Conservation (phyloP, 2,888 invertebrate species). For the Hydriomena furcata region DNA sequence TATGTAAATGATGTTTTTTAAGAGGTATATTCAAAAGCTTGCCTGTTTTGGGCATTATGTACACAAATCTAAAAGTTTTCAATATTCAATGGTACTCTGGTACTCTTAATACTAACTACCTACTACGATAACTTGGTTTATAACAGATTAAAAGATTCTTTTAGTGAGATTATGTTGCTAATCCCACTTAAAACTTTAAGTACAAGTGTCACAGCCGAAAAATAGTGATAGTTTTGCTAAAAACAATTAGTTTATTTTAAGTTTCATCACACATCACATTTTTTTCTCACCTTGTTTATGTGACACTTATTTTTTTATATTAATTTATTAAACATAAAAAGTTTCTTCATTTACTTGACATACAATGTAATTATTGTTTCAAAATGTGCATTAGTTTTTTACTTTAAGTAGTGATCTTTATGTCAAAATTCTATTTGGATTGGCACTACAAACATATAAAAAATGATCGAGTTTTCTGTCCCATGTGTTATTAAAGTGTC, state of each 20-base stretch:
- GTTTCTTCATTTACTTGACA: neutral
- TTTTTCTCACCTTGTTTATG: neutral
- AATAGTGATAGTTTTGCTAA: slow-evolving; percentile 12
- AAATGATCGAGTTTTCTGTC: slow-evolving; percentile 9
- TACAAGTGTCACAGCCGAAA: slow-evolving; percentile 23
- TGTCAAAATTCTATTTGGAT: slow-evolving; percentile 6
- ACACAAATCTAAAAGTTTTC: too few relatives aligned
- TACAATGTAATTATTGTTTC: slow-evolving; percentile 6
- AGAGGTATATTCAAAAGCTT: too few relatives aligned
- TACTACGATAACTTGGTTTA: slow-evolving; percentile 12
- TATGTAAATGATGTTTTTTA: too few relatives aligned
- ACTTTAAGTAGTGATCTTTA: slow-evolving; percentile 1
- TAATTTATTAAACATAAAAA: neutral
- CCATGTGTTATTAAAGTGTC: slow-evolving; percentile 14
- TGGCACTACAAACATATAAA: slow-evolving; percentile 24
- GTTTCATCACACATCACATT: slow-evolving; percentile 1
- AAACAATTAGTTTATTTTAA: neutral
- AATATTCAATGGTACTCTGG: neutral
- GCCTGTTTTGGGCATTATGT: too few relatives aligned
- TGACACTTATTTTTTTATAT: slow-evolving; percentile 8
- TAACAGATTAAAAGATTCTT: slow-evolving; percentile 25
- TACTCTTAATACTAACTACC: slow-evolving; percentile 14
- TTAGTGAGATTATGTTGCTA: slow-evolving; percentile 29
- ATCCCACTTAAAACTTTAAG: slow-evolving; percentile 36
- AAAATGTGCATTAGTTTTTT: slow-evolving; percentile 8